Base-by-base conservation (phyloP, 2,797 vertebrate genomes). In the Ctenochaetus hawaiiensis region DNA sequence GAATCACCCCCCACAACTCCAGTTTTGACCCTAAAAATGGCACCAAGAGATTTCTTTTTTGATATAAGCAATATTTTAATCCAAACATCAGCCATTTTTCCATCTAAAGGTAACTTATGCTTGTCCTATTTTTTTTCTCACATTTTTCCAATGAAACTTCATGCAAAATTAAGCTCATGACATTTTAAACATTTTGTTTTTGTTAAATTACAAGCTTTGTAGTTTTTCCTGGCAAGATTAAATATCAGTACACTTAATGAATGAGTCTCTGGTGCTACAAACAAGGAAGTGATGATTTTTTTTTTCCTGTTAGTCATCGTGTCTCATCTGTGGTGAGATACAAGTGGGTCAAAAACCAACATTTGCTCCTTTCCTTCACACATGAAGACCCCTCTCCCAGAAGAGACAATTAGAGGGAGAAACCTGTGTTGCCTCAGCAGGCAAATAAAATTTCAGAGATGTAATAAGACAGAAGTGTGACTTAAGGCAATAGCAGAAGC, bases 381-480 rank as follows among this genome's bases (percentile, higher is more conserved):
- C 70, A 84, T 52, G 76, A 86, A 81, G 71, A 82, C 71, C 72
- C 51, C 30, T 67, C 61, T 92, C 92, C 89, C 93, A 6, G 52
- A 81, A 89, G 92, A 93, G 78, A 82, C 88, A 93, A 93, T 95
- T 95, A 94, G 73, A 85, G 76, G 62, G 48, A 78, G 71, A 93
- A 90, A 85, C 67, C 72, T 77, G 80, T 82, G 76, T 82, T 83
- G 57, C 81, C 78, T 85, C 69, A 68, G 83, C 75, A 73, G 84
- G 83, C 80, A 92, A 88, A 89, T 88, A 84, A 49, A 54, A 77
- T 86, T 74, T 54, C 68, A 77, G 69, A 69, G 67, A 83, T 72
- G 64, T 77, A 87, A 90, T 89, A 89, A 92, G 80, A 89, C 71
- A 82, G 63, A 85, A 84, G 67, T 85, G 49, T 87, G 79, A 87